Percentiles rank a stretch among this genome's conserved stretches.
phyloP scores from a whole-genome alignment of 2,888 invertebrate genomes.

The Anthrax anthrax region DNA sequence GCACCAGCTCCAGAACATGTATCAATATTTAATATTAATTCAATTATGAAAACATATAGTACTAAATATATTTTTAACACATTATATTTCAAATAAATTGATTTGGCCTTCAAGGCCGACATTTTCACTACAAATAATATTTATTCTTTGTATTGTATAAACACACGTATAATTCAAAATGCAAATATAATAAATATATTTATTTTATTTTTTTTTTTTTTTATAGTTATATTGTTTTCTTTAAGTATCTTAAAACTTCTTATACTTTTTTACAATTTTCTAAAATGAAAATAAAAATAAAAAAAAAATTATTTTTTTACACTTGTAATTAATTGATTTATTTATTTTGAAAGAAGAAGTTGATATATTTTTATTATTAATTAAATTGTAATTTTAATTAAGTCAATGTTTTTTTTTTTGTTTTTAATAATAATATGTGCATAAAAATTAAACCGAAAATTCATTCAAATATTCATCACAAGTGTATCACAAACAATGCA shows the following conservation, averaged over 20 bases:
- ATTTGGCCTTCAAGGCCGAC: slow-evolving; percentile 28
- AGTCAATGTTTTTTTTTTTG: no score
- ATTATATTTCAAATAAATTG: not conserved
- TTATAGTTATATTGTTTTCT: no score
- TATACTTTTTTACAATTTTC: no score
- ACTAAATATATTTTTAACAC: slow-evolving; percentile 17
- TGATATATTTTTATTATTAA: no score
- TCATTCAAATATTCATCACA: no score
- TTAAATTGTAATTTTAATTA: no score
- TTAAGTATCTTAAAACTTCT: no score
- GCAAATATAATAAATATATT: not conserved
- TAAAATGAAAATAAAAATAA: not conserved
- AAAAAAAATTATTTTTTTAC: not conserved
- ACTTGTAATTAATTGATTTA: no score
- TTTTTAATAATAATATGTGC: no score
- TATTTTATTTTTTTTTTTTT: not conserved
- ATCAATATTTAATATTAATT: slow-evolving; percentile 13
- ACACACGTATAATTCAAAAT: not conserved
- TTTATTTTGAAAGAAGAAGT: no score
- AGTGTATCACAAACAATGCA: no score
- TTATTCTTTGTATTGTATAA: not conserved
- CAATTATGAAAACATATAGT: slow-evolving; percentile 17
- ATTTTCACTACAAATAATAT: slow-evolving; percentile 1
- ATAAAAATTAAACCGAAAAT: no score
- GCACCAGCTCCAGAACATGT: slow-evolving; percentile 19